These are phyloP conservation scores for Stomatorhinus walkeri DNA, from an alignment of 2,797 vertebrate species.

Conservation along the genomic window DNA sequence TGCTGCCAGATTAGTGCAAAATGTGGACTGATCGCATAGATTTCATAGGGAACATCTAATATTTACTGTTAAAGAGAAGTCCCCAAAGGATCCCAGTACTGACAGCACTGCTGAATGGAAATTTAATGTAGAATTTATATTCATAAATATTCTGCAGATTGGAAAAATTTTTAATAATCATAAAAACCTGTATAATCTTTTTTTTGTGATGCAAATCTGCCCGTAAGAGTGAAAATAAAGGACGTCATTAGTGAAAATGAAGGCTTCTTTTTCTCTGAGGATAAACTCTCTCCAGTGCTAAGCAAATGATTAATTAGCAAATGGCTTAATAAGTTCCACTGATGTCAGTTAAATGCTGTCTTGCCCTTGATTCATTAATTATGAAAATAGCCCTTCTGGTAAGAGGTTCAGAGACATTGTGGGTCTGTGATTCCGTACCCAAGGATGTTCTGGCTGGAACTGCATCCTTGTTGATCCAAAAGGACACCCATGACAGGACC, in stretches of 20 bases:
- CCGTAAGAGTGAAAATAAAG: background rate
- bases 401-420: background rate
- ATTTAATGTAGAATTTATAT: background rate
- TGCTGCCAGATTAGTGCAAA: background rate
- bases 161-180: background rate
- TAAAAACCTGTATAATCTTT: background rate
- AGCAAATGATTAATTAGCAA: slow-evolving; percentile 42
- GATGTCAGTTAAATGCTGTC: slow-evolving; percentile 18
- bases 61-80: background rate
- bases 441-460: slow-evolving; percentile 94
- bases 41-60: background rate
- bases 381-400: slow-evolving; percentile 22
- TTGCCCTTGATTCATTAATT: slow-evolving; percentile 20
- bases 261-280: slow-evolving; percentile 5
- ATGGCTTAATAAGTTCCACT: slow-evolving; percentile 38
- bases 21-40: background rate
- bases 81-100: background rate
- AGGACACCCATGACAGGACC: slow-evolving; percentile 94
- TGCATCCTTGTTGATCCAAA: slow-evolving; percentile 99
- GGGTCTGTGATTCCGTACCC: slow-evolving; percentile 54
- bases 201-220: background rate
- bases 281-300: background rate
- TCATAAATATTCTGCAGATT: background rate
- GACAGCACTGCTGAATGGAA: background rate
- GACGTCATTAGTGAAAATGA: background rate